Base-by-base conservation (phyloP, 2,113 vertebrate genomes). In the Galbula dea region DNA sequence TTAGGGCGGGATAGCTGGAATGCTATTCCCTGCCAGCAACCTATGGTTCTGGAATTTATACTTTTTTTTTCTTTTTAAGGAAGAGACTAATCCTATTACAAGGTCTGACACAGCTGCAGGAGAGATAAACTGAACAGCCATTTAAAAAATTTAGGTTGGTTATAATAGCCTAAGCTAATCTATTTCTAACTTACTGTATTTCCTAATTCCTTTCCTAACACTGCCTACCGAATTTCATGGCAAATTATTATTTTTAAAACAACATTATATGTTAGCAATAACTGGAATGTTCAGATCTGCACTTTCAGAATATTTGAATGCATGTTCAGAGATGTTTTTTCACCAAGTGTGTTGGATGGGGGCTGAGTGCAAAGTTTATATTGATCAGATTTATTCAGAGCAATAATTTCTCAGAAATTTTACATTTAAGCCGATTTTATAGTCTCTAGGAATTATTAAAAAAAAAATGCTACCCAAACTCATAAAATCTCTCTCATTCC, bases 101-200 rank as follows among this genome's bases (percentile, higher is more conserved):
- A 96, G 85, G 94, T 90, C 92, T 93, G 90, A 95, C 94, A 81
- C 93, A 96, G 96, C 90, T 96, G 97, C 85, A 90, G 93, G 72
- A 96, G 85, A 93, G 94, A 97, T 94, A 97, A 96, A 96, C 72
- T 86, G 91, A 66, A 66, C 86, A 85, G 69, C 37, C 76, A 94
- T 97, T 97, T 62, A 68, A 73, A 94, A 97, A 96, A 89, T 68
- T 78, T 95, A 88, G 77, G 87, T 91, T 96, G 83, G 85, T 95
- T 96, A 93, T 96, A 96, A 97, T 78, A 92, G 85, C 71, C 74
- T 83, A 89, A 89, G 79, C 78, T 90, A 96, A 96, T 95, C 95
- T 97, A 66, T 91, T 96, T 95, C 94, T 90, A 94, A 95, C 83
- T 93, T 63, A 73, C 88, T 95, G 63, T 94, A 83, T 92, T 96